A percentile compares a stretch with the other conserved stretches of the same genome.
phyloP scores from a whole-genome alignment of 2,888 invertebrate species.

The Eupithecia pulchellata region DNA sequence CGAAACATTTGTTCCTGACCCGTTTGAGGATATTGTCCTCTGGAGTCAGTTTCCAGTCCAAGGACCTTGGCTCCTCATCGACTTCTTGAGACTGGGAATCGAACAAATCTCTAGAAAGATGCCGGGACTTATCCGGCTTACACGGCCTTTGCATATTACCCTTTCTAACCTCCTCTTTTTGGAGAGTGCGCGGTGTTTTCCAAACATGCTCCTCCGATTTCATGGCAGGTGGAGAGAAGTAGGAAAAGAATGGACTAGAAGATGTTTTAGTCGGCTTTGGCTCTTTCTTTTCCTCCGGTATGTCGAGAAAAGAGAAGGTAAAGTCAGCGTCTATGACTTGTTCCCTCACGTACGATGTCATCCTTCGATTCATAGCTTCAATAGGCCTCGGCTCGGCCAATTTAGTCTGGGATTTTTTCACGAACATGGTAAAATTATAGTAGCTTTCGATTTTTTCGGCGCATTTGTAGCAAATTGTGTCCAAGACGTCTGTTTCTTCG shows the following conservation, averaged over 20 bases:
- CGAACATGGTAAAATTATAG: constrained; percentile 65
- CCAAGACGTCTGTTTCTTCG: constrained; percentile 66
- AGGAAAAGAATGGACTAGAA: constrained; percentile 76
- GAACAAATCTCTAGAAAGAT: constrained; percentile 73
- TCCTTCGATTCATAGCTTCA: constrained; percentile 56
- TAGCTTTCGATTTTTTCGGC: constrained; percentile 71
- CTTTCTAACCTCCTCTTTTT: constrained; percentile 47
- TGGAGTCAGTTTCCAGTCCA: constrained; percentile 71
- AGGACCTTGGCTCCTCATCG: constrained; percentile 59
- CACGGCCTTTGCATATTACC: constrained; percentile 48
- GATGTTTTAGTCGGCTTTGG: constrained; percentile 45
- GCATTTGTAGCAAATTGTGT: constrained; percentile 74
- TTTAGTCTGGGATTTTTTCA: constrained; percentile 68
- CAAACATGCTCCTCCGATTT: constrained; percentile 56
- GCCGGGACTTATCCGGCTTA: constrained; percentile 54
- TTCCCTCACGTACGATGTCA: constrained; percentile 69
- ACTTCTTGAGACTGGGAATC: constrained; percentile 73
- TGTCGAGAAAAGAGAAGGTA: constrained; percentile 72
- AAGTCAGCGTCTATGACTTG: constrained; percentile 72
- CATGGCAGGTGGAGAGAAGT: constrained; percentile 67
- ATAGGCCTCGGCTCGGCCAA: constrained; percentile 49
- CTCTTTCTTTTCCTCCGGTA: constrained; percentile 64
- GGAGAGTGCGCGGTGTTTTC: constrained; percentile 61
- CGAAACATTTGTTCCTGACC: constrained; percentile 71
- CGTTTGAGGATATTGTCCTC: constrained; percentile 70